Conservation (phyloP, 2,113 vertebrate genomes). For the Hippolais icterina region DNA sequence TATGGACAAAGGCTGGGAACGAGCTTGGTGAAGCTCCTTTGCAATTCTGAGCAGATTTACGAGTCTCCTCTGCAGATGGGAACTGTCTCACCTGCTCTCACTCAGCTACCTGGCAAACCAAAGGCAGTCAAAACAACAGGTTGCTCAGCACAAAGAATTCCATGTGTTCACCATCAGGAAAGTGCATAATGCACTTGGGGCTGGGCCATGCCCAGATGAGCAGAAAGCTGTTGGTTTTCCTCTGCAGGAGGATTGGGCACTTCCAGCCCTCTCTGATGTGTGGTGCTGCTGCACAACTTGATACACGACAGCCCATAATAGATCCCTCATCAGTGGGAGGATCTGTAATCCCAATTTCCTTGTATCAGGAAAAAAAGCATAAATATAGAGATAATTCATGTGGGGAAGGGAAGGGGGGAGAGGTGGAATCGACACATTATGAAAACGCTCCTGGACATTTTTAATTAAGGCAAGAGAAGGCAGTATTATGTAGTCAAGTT, state of each 20-base stretch:
- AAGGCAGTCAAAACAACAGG: neutral
- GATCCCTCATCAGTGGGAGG: neutral
- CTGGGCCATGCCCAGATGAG: neutral
- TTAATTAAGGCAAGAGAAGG: slow-evolving; percentile 19
- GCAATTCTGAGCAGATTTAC: neutral
- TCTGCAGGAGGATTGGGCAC: neutral
- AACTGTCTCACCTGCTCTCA: slow-evolving; percentile 1
- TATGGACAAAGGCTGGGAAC: neutral
- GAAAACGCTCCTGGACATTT: neutral
- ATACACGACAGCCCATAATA: neutral
- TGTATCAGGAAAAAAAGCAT: neutral
- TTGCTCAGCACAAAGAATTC: neutral
- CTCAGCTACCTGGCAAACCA: neutral
- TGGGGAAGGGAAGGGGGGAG: neutral
- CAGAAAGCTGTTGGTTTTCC: neutral
- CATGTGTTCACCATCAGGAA: neutral
- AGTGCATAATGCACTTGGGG: neutral
- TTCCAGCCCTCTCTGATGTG: neutral
- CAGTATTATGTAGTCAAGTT: neutral
- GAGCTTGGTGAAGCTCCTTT: neutral
- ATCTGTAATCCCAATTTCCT: neutral
- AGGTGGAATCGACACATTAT: neutral
- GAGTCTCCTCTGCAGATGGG: neutral
- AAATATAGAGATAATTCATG: neutral
- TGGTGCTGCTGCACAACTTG: neutral